Evolutionary conservation across 2,113 vertebrate species (phyloP).

Genomic region (Tringa solitaria): DNA sequence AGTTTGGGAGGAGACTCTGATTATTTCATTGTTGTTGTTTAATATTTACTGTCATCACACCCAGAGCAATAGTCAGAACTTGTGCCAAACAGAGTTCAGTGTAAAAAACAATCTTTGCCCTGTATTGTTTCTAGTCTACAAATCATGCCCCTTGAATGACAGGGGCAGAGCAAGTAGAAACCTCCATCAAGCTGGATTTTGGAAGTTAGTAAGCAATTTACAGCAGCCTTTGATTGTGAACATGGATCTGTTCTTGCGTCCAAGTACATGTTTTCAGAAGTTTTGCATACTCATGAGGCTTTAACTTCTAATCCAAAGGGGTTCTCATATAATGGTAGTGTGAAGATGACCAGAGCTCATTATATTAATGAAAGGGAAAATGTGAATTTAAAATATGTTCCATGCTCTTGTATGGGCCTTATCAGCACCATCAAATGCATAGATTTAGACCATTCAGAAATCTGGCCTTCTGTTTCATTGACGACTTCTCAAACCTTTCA

Average conservation of each 20-base stretch:
- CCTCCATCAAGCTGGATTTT: neutral
- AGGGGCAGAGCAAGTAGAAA: neutral
- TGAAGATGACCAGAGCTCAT: neutral
- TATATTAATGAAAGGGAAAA: neutral
- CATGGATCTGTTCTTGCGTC: neutral
- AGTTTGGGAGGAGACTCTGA: neutral
- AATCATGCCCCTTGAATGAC: neutral
- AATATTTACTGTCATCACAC: neutral
- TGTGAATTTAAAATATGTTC: neutral
- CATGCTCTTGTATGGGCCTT: neutral
- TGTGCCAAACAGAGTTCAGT: neutral
- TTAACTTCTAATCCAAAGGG: neutral
- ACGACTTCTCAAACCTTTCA: neutral
- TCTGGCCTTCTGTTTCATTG: neutral
- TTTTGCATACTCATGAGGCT: neutral
- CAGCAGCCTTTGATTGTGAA: neutral
- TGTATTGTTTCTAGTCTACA: neutral
- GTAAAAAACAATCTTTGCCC: neutral
- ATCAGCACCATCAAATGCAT: neutral
- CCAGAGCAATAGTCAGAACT: neutral
- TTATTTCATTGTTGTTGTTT: neutral
- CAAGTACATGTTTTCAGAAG: neutral
- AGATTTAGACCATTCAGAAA: neutral
- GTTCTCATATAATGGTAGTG: neutral
- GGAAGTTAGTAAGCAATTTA: neutral